Percentiles rank a stretch among this genome's conserved stretches.
phyloP scores from a whole-genome alignment of 2,113 vertebrate species.

The Notechis scutatus region DNA sequence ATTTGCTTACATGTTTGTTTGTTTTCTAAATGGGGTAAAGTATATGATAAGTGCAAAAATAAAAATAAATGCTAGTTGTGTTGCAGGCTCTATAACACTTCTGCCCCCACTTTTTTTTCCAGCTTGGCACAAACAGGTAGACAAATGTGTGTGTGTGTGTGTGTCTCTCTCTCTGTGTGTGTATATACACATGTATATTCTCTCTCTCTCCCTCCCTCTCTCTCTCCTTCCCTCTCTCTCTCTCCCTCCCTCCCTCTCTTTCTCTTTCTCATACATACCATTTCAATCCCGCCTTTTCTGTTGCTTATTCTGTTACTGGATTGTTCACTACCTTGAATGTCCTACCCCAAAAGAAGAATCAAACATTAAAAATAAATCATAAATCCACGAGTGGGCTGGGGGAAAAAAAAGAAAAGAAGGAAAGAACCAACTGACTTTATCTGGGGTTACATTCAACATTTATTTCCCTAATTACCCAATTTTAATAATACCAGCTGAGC shows the following conservation, averaged over 20 bases:
- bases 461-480: background rate
- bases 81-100: accelerated
- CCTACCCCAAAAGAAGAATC: background rate
- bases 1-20: conserved; percentile 30
- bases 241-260: background rate
- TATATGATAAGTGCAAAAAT: conserved; percentile 19
- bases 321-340: background rate
- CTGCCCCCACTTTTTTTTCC: background rate
- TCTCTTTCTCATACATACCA: too few species aligned
- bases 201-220: accelerated
- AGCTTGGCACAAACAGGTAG: background rate
- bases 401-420: background rate
- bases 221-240: accelerated
- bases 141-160: background rate
- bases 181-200: too few species aligned
- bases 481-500: background rate
- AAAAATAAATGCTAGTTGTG: background rate
- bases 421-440: background rate
- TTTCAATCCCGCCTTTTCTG: background rate
- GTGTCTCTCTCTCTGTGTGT: too few species aligned
- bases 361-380: background rate
- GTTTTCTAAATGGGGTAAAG: conserved; percentile 27
- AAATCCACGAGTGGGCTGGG: background rate
- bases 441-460: background rate
- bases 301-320: background rate